Percentiles rank a stretch among this genome's conserved stretches.
Conservation (phyloP, 1,140 invertebrate genomes). For the Phocides pigmalion region DNA sequence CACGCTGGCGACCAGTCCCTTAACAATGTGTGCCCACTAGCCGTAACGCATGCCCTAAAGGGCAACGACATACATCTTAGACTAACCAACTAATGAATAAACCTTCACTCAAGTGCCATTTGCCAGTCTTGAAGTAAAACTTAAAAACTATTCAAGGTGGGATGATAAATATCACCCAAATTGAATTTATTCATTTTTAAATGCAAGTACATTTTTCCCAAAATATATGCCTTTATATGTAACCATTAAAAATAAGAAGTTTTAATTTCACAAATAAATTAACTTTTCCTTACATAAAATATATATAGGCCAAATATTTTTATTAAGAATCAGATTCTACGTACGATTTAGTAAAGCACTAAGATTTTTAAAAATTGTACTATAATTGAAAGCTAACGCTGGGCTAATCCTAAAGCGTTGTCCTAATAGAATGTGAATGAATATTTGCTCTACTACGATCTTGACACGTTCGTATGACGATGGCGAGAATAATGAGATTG, state of each 20-base stretch:
- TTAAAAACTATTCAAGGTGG: slow-evolving; percentile 37
- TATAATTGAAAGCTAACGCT: not conserved
- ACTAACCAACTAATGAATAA: slow-evolving; percentile 44
- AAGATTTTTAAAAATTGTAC: slow-evolving; percentile 13
- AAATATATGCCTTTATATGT: not conserved
- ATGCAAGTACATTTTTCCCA: slow-evolving; percentile 15
- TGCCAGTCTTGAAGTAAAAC: slow-evolving; percentile 60
- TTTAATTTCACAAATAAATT: not conserved
- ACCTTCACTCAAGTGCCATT: slow-evolving; percentile 43
- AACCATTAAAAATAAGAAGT: not conserved
- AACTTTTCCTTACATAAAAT: not conserved
- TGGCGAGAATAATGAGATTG: no score
- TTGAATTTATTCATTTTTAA: slow-evolving; percentile 34
- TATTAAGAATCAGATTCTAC: not conserved
- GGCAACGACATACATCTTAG: slow-evolving; percentile 54
- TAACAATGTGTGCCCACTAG: slow-evolving; percentile 53
- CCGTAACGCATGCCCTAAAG: slow-evolving; percentile 42
- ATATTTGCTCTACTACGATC: no score
- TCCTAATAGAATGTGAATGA: not conserved
- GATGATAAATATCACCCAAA: slow-evolving; percentile 16
- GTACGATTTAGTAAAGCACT: not conserved
- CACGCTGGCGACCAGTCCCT: slow-evolving; percentile 55
- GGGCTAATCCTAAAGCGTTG: not conserved
- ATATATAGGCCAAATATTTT: slow-evolving; percentile 27
- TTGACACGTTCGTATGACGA: no score